Conservation (phyloP, 2,113 vertebrate species). For the Pica pica region DNA sequence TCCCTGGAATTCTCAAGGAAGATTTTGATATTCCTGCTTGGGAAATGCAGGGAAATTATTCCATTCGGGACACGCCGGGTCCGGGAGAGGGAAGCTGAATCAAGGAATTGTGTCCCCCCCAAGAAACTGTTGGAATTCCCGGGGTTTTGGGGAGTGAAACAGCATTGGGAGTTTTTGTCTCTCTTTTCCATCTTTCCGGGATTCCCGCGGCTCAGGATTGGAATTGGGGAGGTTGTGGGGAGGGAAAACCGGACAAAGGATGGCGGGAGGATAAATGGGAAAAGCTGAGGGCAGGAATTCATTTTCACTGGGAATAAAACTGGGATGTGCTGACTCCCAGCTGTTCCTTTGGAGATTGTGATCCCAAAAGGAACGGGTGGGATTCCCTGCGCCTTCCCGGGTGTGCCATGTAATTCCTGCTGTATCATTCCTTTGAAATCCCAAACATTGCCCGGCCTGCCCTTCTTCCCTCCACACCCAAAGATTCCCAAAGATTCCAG, state of each 20-base stretch:
- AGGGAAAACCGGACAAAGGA: background rate
- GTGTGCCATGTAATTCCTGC: background rate
- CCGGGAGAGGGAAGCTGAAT: background rate
- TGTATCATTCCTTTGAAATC: background rate
- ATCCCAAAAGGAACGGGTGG: background rate
- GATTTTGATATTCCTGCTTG: constrained; percentile 37
- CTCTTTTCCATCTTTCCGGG: background rate
- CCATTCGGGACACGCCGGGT: background rate
- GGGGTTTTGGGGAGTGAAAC: background rate
- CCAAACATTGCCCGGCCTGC: background rate
- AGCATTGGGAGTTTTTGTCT: background rate
- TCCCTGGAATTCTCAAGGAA: constrained; percentile 34
- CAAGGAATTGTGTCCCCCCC: background rate
- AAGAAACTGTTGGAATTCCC: background rate
- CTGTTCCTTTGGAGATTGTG: background rate
- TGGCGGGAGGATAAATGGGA: background rate
- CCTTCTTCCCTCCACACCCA: background rate
- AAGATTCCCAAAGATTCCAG: background rate
- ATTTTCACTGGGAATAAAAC: background rate
- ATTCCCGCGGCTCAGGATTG: background rate
- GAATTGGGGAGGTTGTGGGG: background rate
- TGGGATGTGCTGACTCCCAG: background rate
- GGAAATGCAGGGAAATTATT: background rate
- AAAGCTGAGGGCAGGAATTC: background rate
- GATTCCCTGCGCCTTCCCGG: background rate